phyloP scores from a whole-genome alignment of 2,113 vertebrate species.

The Vireo altiloquus region DNA sequence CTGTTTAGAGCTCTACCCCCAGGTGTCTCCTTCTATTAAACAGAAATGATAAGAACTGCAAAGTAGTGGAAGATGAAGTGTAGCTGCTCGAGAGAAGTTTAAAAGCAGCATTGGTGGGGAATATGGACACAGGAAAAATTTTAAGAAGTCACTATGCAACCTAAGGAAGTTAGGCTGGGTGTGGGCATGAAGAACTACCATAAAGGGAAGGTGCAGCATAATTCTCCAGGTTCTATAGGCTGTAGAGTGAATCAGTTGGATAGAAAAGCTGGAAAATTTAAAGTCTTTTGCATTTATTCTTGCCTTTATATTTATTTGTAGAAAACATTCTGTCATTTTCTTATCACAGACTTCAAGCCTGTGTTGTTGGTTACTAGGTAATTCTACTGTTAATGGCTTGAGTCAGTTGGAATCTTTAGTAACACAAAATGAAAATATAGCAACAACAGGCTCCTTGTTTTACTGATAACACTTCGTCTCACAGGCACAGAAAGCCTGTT shows the following conservation, averaged over 20 bases:
- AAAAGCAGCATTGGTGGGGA: neutral
- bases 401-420: neutral
- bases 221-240: neutral
- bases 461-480: neutral
- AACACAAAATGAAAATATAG: neutral
- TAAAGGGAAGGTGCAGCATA: fast-evolving
- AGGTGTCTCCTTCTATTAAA: neutral
- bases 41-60: neutral
- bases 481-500: neutral
- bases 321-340: neutral
- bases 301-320: neutral
- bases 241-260: neutral
- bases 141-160: neutral
- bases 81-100: neutral
- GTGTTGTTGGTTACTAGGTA: neutral
- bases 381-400: neutral
- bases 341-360: neutral
- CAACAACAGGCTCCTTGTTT: neutral
- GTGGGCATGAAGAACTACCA: neutral
- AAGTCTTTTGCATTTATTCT: neutral
- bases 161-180: neutral
- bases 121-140: neutral
- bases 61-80: neutral
- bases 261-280: neutral
- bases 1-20: neutral